Conservation (phyloP, 1,140 invertebrate genomes). For the Scaptomyza pallida region DNA sequence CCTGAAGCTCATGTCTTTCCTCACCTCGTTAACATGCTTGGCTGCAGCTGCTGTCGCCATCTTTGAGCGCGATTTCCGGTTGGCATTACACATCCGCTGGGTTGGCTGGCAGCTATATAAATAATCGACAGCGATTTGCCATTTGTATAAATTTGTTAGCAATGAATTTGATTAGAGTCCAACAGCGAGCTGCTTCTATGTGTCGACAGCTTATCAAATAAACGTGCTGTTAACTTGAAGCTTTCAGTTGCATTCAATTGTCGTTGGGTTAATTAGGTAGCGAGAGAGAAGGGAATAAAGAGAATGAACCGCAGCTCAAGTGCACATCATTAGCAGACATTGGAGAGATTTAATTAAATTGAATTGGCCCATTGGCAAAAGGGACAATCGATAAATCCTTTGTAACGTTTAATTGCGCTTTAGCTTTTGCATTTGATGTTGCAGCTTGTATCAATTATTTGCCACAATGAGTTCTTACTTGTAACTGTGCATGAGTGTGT, state of each 20-base stretch:
- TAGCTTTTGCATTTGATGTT: conserved; percentile 41
- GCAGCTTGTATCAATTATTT: conserved; percentile 41
- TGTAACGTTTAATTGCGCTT: conserved; percentile 31
- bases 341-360: conserved; percentile 70
- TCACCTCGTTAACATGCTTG: conserved; percentile 61
- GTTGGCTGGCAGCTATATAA: conserved; percentile 52
- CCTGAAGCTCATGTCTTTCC: conserved; percentile 41
- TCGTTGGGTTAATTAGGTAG: conserved; percentile 15
- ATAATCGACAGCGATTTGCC: conserved; percentile 62
- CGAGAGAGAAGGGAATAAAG: too few relatives aligned
- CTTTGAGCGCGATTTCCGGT: conserved; percentile 61
- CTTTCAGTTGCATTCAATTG: conserved; percentile 29
- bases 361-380: conserved; percentile 50
- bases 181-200: background rate
- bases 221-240: conserved; percentile 10
- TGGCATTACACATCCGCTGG: conserved; percentile 75
- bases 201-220: conserved; percentile 5
- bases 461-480: conserved; percentile 23
- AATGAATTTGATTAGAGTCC: conserved; percentile 73
- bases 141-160: conserved; percentile 59
- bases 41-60: conserved; percentile 30
- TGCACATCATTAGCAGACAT: conserved; percentile 66
- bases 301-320: conserved; percentile 43
- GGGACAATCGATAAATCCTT: conserved; percentile 48
- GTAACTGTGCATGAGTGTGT: conserved; percentile 26